These are phyloP conservation scores for Dipodomys merriami DNA, from an alignment of 2,113 vertebrate species.

Conservation along the genomic window DNA sequence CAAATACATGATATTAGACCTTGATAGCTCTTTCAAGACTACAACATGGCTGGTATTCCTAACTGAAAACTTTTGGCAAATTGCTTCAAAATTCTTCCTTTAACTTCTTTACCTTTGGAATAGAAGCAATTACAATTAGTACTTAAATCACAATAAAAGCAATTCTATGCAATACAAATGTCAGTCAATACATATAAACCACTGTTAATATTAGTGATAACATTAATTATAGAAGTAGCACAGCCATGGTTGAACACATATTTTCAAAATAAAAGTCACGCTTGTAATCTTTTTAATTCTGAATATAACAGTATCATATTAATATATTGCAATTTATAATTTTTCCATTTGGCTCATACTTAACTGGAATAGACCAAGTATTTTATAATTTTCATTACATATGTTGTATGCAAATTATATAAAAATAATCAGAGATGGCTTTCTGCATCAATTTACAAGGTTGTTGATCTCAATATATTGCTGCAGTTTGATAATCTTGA, in stretches of 20 bases:
- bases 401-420: neutral
- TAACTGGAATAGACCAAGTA: neutral
- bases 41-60: neutral
- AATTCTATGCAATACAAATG: neutral
- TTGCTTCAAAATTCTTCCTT: neutral
- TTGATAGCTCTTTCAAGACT: neutral
- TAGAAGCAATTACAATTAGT: neutral
- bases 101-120: neutral
- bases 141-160: too few relatives aligned
- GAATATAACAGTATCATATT: neutral
- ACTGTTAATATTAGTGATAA: neutral
- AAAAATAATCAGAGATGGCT: neutral
- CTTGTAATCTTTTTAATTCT: neutral
- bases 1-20: neutral
- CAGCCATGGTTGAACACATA: neutral
- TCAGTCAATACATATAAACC: neutral
- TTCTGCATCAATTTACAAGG: neutral
- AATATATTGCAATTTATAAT: neutral
- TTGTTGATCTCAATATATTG: neutral
- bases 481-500: neutral
- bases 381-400: neutral
- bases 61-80: neutral
- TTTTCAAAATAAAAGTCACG: neutral
- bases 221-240: neutral
- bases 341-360: too few relatives aligned